Percentiles rank a stretch among this genome's conserved stretches.
Conservation (phyloP, 2,797 vertebrate species). For the Microcaecilia unicolor region DNA sequence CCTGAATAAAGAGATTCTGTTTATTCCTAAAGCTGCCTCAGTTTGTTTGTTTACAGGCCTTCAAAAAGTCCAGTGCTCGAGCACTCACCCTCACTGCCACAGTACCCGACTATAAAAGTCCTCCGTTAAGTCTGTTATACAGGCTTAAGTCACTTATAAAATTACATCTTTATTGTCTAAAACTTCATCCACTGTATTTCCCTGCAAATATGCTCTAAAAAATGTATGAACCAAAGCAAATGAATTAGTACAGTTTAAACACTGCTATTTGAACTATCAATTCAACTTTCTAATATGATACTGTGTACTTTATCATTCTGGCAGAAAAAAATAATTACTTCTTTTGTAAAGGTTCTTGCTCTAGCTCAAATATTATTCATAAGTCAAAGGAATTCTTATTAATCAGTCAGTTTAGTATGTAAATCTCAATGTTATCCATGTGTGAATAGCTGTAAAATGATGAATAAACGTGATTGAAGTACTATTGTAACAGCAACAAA, state of each 20-base stretch:
- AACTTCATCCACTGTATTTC: neutral
- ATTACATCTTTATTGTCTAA: no score
- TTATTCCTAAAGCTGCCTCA: no score
- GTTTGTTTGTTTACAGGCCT: no score
- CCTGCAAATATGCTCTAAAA: no score
- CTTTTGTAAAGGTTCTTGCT: constrained; percentile 25
- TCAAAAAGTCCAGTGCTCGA: no score
- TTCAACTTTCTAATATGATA: constrained; percentile 9
- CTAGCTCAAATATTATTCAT: constrained; percentile 24
- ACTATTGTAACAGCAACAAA: constrained; percentile 16
- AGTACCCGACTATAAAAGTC: no score
- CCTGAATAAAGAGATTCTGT: no score
- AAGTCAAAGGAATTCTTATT: constrained; percentile 3
- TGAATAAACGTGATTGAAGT: constrained; percentile 29
- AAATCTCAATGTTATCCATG: constrained; percentile 26
- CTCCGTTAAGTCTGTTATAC: no score
- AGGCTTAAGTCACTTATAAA: no score
- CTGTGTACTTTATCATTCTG: constrained; percentile 9
- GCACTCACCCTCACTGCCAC: no score
- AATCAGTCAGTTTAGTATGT: constrained; percentile 12
- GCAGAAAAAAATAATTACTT: constrained; percentile 19
- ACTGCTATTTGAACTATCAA: constrained; percentile 9
- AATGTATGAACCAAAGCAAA: no score
- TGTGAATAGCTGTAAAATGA: constrained; percentile 25
- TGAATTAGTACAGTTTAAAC: neutral